Conservation (phyloP, 1,140 invertebrate genomes). For the Drosophila melanogaster region Release_6_plus_ISO1_MT NT_033777.3:14084001-14084500, state of each 20-base stretch:
- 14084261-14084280: constrained; percentile 43
- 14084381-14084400: constrained; percentile 75
- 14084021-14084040: constrained; percentile 3
- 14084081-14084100: constrained; percentile 48
- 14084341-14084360: background rate
- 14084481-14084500: constrained; percentile 72
- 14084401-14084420: constrained; percentile 34
- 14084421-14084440: constrained; percentile 33
- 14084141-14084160: constrained; percentile 55
- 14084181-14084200: constrained; percentile 67
- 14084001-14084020: constrained; percentile 82
- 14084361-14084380: constrained; percentile 60
- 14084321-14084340: constrained; percentile 36
- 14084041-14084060: constrained; percentile 62
- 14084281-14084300: constrained; percentile 45
- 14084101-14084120: constrained; percentile 62
- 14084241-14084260: constrained; percentile 3
- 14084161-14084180: constrained; percentile 57
- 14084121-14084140: constrained; percentile 83
- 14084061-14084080: constrained; percentile 80
- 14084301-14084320: constrained; percentile 6
- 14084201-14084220: constrained; percentile 46
- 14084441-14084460: constrained; percentile 30
- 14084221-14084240: constrained; percentile 76
- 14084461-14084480: background rate